These are phyloP conservation scores for Syngnathoides biaculeatus DNA, from an alignment of 2,113 vertebrate genomes.

Conservation along the genomic window DNA sequence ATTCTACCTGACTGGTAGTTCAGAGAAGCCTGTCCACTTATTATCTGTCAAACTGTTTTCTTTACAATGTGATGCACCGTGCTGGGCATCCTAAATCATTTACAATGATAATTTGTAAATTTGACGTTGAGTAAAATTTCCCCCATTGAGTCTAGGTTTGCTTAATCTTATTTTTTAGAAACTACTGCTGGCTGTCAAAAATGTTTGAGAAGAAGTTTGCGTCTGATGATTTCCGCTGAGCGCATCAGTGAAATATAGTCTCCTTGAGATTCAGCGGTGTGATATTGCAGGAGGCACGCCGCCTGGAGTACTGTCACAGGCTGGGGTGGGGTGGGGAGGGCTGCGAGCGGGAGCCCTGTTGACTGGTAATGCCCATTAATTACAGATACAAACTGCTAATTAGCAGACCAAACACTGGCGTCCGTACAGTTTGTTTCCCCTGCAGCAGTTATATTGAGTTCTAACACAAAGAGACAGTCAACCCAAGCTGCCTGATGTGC, in stretches of 20 bases:
- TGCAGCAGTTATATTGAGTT: conserved; percentile 60
- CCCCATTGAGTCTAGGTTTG: neutral
- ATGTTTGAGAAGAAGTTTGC: neutral
- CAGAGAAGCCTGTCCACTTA: neutral
- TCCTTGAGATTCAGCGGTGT: conserved; percentile 26
- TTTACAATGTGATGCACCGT: neutral
- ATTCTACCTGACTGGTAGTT: no score
- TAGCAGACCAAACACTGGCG: conserved; percentile 73
- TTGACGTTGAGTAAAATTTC: neutral
- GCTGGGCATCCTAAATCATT: neutral
- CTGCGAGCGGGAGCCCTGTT: conserved; percentile 57
- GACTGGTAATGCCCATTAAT: conserved; percentile 74
- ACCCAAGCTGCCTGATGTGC: conserved; percentile 49
- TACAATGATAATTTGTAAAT: neutral
- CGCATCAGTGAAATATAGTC: conserved; percentile 20
- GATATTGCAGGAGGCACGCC: conserved; percentile 24
- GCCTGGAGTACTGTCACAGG: conserved; percentile 65
- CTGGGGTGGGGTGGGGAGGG: conserved; percentile 48
- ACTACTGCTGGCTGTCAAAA: neutral
- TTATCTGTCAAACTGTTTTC: neutral
- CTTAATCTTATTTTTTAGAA: neutral
- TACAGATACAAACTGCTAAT: conserved; percentile 74
- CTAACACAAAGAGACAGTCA: conserved; percentile 59
- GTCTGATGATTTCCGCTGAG: neutral
- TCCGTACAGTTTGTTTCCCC: conserved; percentile 66